Base-by-base conservation (phyloP, 2,888 invertebrate genomes). In the Augiades crinisus region DNA sequence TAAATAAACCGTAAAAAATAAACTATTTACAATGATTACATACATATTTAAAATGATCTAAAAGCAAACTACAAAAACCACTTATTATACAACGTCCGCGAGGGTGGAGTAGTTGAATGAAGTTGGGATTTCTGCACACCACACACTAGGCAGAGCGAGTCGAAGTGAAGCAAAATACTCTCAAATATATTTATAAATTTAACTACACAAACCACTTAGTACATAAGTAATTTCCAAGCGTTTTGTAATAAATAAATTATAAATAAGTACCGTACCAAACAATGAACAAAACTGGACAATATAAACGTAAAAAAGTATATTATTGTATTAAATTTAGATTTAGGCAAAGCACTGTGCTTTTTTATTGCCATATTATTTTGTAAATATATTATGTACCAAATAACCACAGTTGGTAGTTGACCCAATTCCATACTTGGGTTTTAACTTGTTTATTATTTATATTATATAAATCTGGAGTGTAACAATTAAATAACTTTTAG, bases 1-100 rank as follows among this genome's bases (percentile, higher is more conserved):
- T 79, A 81, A 77, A 78, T 75, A 78, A 81, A 76, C 59, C 70
- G 69, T 75, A 82, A 79, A 84, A 83, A 82, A 80, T 72, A 72
- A 74, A 78, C 60, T 83, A 84, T 84, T 75, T 84, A 86, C 84
- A 83, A 65, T 66, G 63, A 76, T 80, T 74, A 66, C 49, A 54
- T 61, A 56, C 38, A 54, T 52, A 47, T 53, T 12, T 8, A 16
- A 21, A 27, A 43, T 30, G 19, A 44, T 30, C 30, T 36, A 37
- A 55, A 60, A 58, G 27, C 38, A 53, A 36, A 12, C 31, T 40
- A 30, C 17, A 24, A 8, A 43, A 45, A 33, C 12, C 33, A 34
- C 41, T n/a, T 33, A 12, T 13, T 1, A 19, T 17, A n/a, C 8
- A n/a, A 24, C 16, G 8, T n/a, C 8, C 31, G 12, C 30, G 31